Evolutionary conservation across 2,888 invertebrate genomes (phyloP).

Genomic region (Macropis europaea): DNA sequence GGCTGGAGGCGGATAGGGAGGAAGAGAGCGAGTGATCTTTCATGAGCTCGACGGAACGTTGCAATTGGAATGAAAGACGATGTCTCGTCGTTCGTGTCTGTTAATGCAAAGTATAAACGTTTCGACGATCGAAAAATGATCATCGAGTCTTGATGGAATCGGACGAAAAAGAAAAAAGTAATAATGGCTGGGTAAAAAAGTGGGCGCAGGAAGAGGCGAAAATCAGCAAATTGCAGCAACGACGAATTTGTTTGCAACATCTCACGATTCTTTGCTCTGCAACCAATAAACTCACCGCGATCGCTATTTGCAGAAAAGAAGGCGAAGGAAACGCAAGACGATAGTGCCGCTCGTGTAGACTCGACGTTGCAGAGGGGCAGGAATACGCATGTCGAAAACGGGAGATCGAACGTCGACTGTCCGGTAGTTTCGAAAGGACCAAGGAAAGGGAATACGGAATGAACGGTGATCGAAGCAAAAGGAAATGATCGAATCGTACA

Average conservation of each 20-base stretch:
- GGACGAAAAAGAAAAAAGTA: neutral
- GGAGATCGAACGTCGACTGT: neutral
- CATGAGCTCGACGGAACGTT: constrained; percentile 2
- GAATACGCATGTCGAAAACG: neutral
- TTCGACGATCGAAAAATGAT: constrained; percentile 1
- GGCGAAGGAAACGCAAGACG: constrained; percentile 26
- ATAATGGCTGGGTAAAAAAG: neutral
- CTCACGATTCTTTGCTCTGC: neutral
- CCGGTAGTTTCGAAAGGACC: neutral
- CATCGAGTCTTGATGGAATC: neutral
- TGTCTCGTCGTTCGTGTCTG: constrained; percentile 11
- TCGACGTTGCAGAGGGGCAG: neutral
- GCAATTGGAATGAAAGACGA: constrained; percentile 32
- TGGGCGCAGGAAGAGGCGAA: constrained; percentile 21
- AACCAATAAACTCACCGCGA: neutral
- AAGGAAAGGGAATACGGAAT: constrained; percentile 6
- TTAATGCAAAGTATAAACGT: constrained; percentile 7
- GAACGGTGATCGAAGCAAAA: constrained; percentile 6
- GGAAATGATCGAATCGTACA: constrained; percentile 21
- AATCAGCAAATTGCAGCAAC: neutral
- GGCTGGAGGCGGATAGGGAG: neutral
- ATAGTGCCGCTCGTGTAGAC: neutral
- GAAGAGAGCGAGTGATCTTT: neutral
- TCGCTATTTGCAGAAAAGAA: constrained; percentile 3
- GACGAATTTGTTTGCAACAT: neutral